Base-by-base conservation (phyloP, 2,113 vertebrate species). In the Trogon surrucura region DNA sequence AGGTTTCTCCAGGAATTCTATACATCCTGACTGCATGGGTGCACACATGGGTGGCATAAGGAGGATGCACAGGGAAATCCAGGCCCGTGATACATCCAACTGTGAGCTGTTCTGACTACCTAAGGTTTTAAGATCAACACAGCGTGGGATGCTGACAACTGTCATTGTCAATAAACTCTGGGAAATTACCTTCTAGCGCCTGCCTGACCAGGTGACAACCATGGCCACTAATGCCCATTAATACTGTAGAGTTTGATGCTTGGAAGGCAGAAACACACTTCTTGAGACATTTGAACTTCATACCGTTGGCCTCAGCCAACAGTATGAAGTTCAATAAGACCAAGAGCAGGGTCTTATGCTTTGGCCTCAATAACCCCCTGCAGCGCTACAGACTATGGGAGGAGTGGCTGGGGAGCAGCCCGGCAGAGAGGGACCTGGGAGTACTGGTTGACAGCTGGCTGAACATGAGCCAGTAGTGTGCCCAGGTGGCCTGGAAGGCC, bases 111-210 rank as follows among this genome's bases (percentile, higher is more conserved):
- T 88, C 19, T 67, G 67, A 17, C 5, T 50, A 26, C 0, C 0
- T 64, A 53, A 13, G 3, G 1, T 54, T 78, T 73, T 58, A 38
- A 50, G 36, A 58, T 30, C 74, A 64, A 38, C 36, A 41, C 21
- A 50, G 27, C 0, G 0, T 51, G 22, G 17, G 14, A 50, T 30
- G 34, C 48, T 21, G 56, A 58, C 19, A 58, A 36, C 10, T 7
- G 32, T 13, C 26, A 11, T 34, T 54, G 41, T 25, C 47, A 74
- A 5, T 29, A 74, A 34, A 2, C 56, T 78, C n/a, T 36, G 66
- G 44, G 17, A 71, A 84, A 86, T 25, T 19, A 4, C 7, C 41
- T 83, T 60, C 15, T 56, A 83, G 7, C 32, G 13, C 44, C 44
- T 87, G 19, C 2, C 0, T 65, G 34, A 72, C 16, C 1, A 2